phyloP scores from a whole-genome alignment of 2,888 invertebrate species.

The Stenichneumon culpator region DNA sequence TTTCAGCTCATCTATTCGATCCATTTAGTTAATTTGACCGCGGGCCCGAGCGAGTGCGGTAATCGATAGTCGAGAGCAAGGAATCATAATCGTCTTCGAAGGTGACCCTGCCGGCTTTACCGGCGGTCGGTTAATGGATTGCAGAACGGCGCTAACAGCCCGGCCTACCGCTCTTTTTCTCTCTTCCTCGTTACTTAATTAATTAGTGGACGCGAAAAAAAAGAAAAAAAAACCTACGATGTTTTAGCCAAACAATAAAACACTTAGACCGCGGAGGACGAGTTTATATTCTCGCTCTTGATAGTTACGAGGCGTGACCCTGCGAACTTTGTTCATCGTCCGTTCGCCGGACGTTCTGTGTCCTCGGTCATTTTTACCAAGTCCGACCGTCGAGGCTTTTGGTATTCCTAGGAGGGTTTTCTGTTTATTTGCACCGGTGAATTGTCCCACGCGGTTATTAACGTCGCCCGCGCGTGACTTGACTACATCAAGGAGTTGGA shows the following conservation, averaged over 20 bases:
- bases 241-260: neutral
- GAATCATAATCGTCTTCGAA: constrained; percentile 42
- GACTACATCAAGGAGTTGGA: constrained; percentile 2
- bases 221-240: neutral
- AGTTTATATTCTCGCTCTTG: no score
- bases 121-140: constrained; percentile 44
- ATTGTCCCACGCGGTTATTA: neutral
- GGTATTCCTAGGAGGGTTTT: no score
- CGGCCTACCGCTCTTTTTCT: neutral
- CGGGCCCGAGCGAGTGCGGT: neutral
- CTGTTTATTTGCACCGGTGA: no score
- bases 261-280: no score
- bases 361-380: no score
- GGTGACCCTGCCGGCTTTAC: constrained; percentile 18
- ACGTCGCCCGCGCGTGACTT: constrained; percentile 20
- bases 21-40: constrained; percentile 38
- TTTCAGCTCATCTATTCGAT: constrained; percentile 2
- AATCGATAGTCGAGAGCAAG: constrained; percentile 46
- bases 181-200: constrained; percentile 17
- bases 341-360: no score
- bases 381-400: no score
- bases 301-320: no score
- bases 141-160: constrained; percentile 17
- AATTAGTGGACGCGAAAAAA: neutral
- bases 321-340: no score